A percentile compares a stretch with the other conserved stretches of the same genome.
Evolutionary conservation across 2,888 invertebrate genomes (phyloP).

Genomic region (Phoenoteleia sp.): DNA sequence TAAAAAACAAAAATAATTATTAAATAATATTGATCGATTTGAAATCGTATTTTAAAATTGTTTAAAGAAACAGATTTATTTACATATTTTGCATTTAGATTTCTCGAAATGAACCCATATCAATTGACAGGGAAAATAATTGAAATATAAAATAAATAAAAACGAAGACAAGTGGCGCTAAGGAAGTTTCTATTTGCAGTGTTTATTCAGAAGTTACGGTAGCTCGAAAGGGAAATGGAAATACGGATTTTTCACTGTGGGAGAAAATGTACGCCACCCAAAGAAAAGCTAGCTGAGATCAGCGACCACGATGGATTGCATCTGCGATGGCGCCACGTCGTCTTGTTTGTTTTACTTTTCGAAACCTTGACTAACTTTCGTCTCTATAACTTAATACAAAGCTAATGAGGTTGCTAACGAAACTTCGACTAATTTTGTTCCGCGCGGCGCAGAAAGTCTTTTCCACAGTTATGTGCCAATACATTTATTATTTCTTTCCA

Average conservation of each 20-base stretch:
- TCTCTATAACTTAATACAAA: conserved; percentile 70
- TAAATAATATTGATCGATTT: too few species aligned
- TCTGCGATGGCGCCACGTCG: conserved; percentile 86
- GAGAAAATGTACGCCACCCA: conserved; percentile 53
- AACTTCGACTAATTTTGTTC: conserved; percentile 76
- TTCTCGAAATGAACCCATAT: conserved; percentile 7
- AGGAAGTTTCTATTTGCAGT: conserved; percentile 77
- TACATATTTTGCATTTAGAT: too few species aligned
- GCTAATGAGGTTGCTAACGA: conserved; percentile 84
- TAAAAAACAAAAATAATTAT: too few species aligned
- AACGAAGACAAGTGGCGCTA: conserved; percentile 82
- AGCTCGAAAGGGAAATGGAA: conserved; percentile 81
- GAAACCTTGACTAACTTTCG: conserved; percentile 36
- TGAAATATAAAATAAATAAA: conserved; percentile 59
- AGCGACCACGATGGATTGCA: conserved; percentile 82
- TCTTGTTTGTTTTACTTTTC: conserved; percentile 85
- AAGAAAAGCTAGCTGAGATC: conserved; percentile 63
- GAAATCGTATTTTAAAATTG: too few species aligned
- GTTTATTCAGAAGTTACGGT: conserved; percentile 84
- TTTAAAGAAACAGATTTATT: too few species aligned
- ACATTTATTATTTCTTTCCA: background rate
- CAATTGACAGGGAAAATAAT: conserved; percentile 35
- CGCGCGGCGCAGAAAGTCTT: too few species aligned
- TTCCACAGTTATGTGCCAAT: background rate
- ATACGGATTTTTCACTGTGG: conserved; percentile 70